Evolutionary conservation across 2,888 invertebrate genomes (phyloP).

Genomic region (Ophion ellenae): DNA sequence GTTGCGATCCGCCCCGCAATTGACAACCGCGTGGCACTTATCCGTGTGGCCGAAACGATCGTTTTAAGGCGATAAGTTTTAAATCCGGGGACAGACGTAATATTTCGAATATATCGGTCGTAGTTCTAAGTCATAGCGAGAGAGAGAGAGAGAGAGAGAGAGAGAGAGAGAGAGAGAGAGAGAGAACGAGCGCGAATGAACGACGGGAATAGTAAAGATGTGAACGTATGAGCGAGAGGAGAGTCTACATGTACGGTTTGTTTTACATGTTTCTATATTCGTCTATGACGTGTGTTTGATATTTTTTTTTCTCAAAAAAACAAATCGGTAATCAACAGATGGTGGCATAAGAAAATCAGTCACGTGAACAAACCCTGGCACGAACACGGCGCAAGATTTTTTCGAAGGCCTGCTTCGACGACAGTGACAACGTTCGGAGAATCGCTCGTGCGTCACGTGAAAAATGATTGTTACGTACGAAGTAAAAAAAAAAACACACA

Average conservation of each 20-base stretch:
- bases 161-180: too few relatives aligned
- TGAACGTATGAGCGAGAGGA: slow-evolving; percentile 33
- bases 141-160: slow-evolving; percentile 56
- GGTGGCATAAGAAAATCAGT: neutral
- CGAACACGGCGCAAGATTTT: slow-evolving; percentile 3
- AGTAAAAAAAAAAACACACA: slow-evolving; percentile 6
- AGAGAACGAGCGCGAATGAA: slow-evolving; percentile 49
- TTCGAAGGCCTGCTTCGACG: slow-evolving; percentile 21
- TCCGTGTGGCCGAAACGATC: slow-evolving; percentile 19
- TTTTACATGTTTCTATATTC: slow-evolving; percentile 75
- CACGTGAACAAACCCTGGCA: slow-evolving; percentile 10
- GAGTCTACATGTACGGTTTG: slow-evolving; percentile 68
- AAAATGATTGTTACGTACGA: slow-evolving; percentile 18
- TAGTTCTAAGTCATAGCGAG: slow-evolving; percentile 67
- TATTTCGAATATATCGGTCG: slow-evolving; percentile 66
- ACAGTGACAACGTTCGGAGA: neutral
- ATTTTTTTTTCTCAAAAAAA: slow-evolving; percentile 72
- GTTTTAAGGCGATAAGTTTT: slow-evolving; percentile 2
- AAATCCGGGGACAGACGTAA: slow-evolving; percentile 19
- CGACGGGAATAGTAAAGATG: neutral
- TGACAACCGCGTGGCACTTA: too few relatives aligned
- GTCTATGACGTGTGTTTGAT: slow-evolving; percentile 77
- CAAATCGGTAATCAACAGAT: slow-evolving; percentile 10
- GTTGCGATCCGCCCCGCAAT: too few relatives aligned
- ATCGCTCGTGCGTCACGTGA: slow-evolving; percentile 9